Evolutionary conservation across 2,797 vertebrate genomes (phyloP).

Genomic region (Ficedula albicollis): DNA sequence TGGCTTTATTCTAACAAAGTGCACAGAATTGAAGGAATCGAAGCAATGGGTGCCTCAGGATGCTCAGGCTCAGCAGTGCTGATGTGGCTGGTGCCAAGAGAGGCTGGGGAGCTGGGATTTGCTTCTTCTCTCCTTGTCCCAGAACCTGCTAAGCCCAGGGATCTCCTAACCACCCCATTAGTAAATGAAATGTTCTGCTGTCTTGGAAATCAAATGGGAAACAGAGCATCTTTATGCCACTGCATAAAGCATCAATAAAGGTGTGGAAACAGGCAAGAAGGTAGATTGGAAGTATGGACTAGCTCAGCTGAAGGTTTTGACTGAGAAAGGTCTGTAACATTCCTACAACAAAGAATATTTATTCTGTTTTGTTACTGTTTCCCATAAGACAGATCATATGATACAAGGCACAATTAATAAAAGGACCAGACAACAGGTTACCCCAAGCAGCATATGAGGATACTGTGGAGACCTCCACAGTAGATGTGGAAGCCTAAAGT

Average conservation of each 20-base stretch:
- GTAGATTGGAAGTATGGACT: fast-evolving
- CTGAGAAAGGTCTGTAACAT: neutral
- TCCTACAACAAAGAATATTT: neutral
- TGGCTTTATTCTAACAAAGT: neutral
- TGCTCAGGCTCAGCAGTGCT: neutral
- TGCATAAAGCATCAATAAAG: neutral
- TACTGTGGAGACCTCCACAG: neutral
- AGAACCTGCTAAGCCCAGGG: neutral
- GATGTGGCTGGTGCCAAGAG: neutral
- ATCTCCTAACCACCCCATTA: neutral
- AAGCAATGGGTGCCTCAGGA: neutral
- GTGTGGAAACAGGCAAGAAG: neutral
- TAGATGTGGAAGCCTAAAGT: neutral
- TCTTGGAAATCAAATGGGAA: neutral
- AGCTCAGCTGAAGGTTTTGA: neutral
- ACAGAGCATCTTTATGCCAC: neutral
- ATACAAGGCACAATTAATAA: neutral
- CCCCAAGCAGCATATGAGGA: neutral
- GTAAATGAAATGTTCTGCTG: neutral
- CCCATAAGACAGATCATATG: neutral
- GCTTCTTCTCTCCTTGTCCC: neutral
- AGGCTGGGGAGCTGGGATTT: neutral
- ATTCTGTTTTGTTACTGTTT: neutral
- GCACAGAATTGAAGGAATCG: neutral
- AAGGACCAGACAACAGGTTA: neutral